Evolutionary conservation across 1,140 invertebrate genomes (phyloP).

Genomic region (Procambarus clarkii): DNA sequence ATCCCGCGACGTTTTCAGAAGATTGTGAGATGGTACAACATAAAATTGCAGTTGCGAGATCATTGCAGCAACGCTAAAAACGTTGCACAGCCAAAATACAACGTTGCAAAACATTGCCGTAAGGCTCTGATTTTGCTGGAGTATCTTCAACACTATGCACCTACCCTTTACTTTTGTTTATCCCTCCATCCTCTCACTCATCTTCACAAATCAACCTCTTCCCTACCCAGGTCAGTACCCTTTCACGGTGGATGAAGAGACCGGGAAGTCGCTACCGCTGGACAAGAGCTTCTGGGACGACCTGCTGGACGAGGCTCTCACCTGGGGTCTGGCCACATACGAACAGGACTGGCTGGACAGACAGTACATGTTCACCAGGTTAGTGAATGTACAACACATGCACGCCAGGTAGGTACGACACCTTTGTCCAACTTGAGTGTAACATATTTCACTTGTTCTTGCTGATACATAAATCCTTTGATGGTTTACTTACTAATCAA

Average conservation of each 20-base stretch:
- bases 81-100: too few species aligned
- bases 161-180: not conserved
- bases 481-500: too few species aligned
- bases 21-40: too few species aligned
- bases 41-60: too few species aligned
- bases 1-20: too few species aligned
- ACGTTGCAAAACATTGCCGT: too few species aligned
- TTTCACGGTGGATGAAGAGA: conserved; percentile 33
- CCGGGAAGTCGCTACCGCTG: conserved; percentile 31
- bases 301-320: conserved; percentile 40
- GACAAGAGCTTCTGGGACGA: conserved; percentile 60
- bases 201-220: not conserved
- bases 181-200: not conserved
- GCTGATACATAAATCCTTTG: too few species aligned
- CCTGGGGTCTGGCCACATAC: conserved; percentile 60
- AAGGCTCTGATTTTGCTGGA: too few species aligned
- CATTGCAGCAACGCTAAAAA: too few species aligned
- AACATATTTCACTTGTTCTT: too few species aligned
- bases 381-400: not conserved
- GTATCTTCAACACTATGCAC: too few species aligned
- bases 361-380: conserved; percentile 51
- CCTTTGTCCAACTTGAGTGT: too few species aligned
- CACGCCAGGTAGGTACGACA: not conserved
- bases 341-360: conserved; percentile 56
- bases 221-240: conserved; percentile 7